phyloP scores from a whole-genome alignment of 53 echinoderm and acorn worm genomes.

The Henricia sp. region DNA sequence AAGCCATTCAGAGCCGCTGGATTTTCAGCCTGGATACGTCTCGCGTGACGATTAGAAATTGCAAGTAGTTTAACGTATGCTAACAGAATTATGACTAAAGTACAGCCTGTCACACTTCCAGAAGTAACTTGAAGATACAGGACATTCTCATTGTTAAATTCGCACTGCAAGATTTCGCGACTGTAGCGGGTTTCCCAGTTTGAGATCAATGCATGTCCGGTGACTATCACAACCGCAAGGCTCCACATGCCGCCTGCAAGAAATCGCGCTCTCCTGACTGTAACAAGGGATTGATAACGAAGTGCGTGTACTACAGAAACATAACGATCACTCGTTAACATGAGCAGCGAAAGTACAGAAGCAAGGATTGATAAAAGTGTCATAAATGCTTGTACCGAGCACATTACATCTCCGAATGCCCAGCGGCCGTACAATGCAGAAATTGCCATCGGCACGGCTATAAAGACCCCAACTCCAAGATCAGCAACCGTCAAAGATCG shows the following conservation, averaged over 20 bases:
- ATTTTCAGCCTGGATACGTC: conserved; percentile 16
- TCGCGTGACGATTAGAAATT: conserved; percentile 33
- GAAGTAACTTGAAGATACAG: background rate
- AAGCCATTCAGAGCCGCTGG: background rate
- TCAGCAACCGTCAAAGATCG: conserved; percentile 27
- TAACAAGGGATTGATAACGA: conserved; percentile 6
- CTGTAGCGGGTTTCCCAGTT: background rate
- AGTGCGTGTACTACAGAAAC: conserved; percentile 35
- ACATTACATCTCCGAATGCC: background rate
- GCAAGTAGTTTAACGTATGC: conserved; percentile 13
- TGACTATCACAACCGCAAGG: background rate
- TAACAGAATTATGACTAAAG: conserved; percentile 13
- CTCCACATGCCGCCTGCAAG: conserved; percentile 3
- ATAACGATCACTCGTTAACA: conserved; percentile 35
- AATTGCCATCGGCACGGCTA: background rate
- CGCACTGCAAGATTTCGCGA: background rate
- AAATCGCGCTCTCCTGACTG: conserved; percentile 11
- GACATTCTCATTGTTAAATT: background rate
- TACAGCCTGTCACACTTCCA: background rate
- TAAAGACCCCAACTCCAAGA: conserved; percentile 5
- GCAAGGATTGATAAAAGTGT: background rate
- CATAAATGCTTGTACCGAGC: conserved; percentile 20
- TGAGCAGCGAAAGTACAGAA: conserved; percentile 1
- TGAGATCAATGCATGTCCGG: background rate
- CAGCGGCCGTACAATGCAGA: conserved; percentile 4